Conservation (phyloP, 2,888 invertebrate genomes). For the Agonopterix arenella region DNA sequence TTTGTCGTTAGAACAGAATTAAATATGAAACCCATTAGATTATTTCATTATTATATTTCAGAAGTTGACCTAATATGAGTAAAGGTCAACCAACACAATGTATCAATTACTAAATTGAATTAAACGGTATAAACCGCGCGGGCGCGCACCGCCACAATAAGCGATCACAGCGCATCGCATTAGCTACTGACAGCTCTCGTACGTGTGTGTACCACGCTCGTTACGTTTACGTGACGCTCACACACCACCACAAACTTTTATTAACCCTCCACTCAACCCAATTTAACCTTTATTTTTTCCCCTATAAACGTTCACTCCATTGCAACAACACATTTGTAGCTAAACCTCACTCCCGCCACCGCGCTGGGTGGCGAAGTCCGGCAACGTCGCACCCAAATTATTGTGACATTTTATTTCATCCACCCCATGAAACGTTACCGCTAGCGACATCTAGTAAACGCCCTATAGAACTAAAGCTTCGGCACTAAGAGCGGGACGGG, state of each 20-base stretch:
- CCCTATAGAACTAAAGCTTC: constrained; percentile 39
- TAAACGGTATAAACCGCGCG: constrained; percentile 69
- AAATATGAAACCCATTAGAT: background rate
- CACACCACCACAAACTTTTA: constrained; percentile 50
- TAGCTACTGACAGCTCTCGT: constrained; percentile 71
- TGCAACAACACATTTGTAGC: constrained; percentile 39
- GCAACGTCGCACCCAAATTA: constrained; percentile 74
- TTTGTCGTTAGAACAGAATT: background rate
- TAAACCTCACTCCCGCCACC: constrained; percentile 60
- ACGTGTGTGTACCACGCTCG: constrained; percentile 69
- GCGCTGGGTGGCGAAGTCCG: constrained; percentile 68
- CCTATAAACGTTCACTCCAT: constrained; percentile 29
- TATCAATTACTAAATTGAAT: constrained; percentile 76
- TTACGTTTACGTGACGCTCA: constrained; percentile 72
- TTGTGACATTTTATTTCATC: constrained; percentile 65
- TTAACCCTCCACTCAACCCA: constrained; percentile 30
- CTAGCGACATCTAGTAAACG: constrained; percentile 64
- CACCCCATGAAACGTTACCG: constrained; percentile 43
- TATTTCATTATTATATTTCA: too few relatives aligned
- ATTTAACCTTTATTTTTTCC: constrained; percentile 33
- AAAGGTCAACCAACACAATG: constrained; percentile 39
- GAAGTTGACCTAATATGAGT: constrained; percentile 28
- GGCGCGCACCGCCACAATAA: constrained; percentile 62
- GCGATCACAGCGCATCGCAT: constrained; percentile 72
- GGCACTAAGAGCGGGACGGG: constrained; percentile 63